Conservation (phyloP, 2,888 invertebrate genomes). For the Nemapogon koenigi region DNA sequence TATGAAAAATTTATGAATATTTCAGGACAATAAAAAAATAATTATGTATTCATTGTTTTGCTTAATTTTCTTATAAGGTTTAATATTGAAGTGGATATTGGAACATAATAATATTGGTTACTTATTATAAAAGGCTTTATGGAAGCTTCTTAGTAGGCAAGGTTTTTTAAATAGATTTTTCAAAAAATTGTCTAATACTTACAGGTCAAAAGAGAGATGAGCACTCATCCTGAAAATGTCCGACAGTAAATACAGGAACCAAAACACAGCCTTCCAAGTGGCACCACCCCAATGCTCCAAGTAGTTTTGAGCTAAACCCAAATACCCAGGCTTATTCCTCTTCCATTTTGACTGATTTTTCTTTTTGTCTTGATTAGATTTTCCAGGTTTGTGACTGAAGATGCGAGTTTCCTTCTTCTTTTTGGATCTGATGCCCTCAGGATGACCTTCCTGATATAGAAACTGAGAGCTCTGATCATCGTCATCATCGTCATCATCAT, state of each 20-base stretch:
- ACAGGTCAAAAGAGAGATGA: slow-evolving; percentile 75
- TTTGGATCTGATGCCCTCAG: slow-evolving; percentile 34
- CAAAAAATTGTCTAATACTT: too few species aligned
- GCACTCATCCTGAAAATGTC: slow-evolving; percentile 82
- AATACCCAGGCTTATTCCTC: slow-evolving; percentile 47
- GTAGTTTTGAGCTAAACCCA: slow-evolving; percentile 48
- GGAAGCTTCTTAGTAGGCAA: too few species aligned
- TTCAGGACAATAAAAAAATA: too few species aligned
- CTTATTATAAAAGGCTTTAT: too few species aligned
- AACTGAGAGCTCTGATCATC: slow-evolving; percentile 34
- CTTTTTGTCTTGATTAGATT: slow-evolving; percentile 52
- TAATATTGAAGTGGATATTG: too few species aligned
- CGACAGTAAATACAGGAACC: slow-evolving; percentile 80
- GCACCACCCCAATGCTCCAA: slow-evolving; percentile 64
- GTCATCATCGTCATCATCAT: slow-evolving; percentile 27
- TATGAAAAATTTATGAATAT: too few species aligned
- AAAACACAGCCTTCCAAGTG: slow-evolving; percentile 69
- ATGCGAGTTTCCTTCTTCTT: slow-evolving; percentile 57
- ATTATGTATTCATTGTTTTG: too few species aligned
- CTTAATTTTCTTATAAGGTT: too few species aligned
- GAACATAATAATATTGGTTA: too few species aligned
- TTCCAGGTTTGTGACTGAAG: slow-evolving; percentile 35
- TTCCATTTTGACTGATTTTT: slow-evolving; percentile 40
- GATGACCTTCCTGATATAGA: slow-evolving; percentile 39
- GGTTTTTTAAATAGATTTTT: too few species aligned